phyloP scores from a whole-genome alignment of 2,888 invertebrate species.

The Teleogryllus oceanicus region DNA sequence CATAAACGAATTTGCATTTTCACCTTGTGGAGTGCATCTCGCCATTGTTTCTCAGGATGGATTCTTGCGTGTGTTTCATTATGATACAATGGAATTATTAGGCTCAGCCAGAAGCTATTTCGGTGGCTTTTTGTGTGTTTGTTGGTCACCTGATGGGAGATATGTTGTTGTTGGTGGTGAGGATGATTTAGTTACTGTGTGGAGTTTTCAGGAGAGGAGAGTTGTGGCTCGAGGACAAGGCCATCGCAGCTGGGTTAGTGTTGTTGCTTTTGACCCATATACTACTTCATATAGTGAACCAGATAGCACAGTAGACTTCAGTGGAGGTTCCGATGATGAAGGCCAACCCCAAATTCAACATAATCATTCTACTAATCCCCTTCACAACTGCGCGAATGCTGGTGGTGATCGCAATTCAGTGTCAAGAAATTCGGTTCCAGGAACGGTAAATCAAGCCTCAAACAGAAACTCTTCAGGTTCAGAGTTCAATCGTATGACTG shows the following conservation, averaged over 20 bases:
- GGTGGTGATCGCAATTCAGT: constrained; percentile 38
- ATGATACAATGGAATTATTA: constrained; percentile 93
- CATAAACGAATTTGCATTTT: constrained; percentile 96
- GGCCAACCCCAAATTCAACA: constrained; percentile 35
- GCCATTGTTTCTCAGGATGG: constrained; percentile 95
- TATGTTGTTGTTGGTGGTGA: constrained; percentile 97
- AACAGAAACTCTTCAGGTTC: constrained; percentile 49
- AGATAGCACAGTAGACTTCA: constrained; percentile 51
- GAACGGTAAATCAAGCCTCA: constrained; percentile 43
- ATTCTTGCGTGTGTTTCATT: constrained; percentile 91
- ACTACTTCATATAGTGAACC: constrained; percentile 66
- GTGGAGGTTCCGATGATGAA: constrained; percentile 39
- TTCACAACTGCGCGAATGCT: constrained; percentile 41
- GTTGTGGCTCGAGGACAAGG: constrained; percentile 98
- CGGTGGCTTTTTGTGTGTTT: constrained; percentile 94
- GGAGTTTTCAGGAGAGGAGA: constrained; percentile 86
- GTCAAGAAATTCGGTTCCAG: constrained; percentile 36
- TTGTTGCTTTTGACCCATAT: constrained; percentile 90
- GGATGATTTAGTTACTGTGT: constrained; percentile 96
- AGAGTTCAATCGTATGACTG: constrained; percentile 47
- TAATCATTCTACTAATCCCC: constrained; percentile 37
- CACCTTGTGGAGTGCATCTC: constrained; percentile 87
- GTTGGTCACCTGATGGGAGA: constrained; percentile 96
- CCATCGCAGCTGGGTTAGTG: constrained; percentile 96
- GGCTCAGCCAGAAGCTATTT: constrained; percentile 95